Evolutionary conservation across 2,888 invertebrate species (phyloP).

Genomic region (Conchocele bisecta): DNA sequence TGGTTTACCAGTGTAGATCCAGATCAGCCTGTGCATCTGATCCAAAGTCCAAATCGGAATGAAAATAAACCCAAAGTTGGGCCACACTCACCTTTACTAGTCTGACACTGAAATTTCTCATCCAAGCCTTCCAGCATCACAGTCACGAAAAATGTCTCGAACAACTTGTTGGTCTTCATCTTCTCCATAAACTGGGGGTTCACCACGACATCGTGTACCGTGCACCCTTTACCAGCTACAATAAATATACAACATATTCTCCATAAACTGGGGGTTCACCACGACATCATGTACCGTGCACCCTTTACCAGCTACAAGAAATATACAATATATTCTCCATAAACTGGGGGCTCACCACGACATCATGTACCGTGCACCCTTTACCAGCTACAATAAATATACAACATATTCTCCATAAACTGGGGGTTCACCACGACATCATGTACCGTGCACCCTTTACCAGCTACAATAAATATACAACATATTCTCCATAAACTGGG

Average conservation of each 20-base stretch:
- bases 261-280: slow-evolving; percentile 90
- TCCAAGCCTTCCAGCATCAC: slow-evolving; percentile 91
- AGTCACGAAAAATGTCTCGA: slow-evolving; percentile 91
- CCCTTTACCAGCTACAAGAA: slow-evolving; percentile 88
- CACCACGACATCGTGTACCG: slow-evolving; percentile 92
- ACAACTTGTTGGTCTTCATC: slow-evolving; percentile 88
- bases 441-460: no score
- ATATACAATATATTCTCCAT: slow-evolving; percentile 91
- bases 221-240: slow-evolving; percentile 87
- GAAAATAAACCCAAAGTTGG: no score
- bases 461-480: no score
- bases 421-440: no score
- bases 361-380: slow-evolving; percentile 90
- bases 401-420: no score
- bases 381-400: slow-evolving; percentile 86
- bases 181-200: slow-evolving; percentile 91
- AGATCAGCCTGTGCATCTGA: no score
- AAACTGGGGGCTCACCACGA: slow-evolving; percentile 91
- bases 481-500: no score
- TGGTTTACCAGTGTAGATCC: no score
- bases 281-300: slow-evolving; percentile 93
- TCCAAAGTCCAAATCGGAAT: no score
- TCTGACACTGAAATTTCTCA: slow-evolving; percentile 90
- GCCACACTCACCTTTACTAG: slow-evolving; percentile 86
- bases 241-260: slow-evolving; percentile 88